Evolutionary conservation across 2,113 vertebrate genomes (phyloP), one percentile per base, ranked within the genome.

Genomic region (Tyrannus savana): DNA sequence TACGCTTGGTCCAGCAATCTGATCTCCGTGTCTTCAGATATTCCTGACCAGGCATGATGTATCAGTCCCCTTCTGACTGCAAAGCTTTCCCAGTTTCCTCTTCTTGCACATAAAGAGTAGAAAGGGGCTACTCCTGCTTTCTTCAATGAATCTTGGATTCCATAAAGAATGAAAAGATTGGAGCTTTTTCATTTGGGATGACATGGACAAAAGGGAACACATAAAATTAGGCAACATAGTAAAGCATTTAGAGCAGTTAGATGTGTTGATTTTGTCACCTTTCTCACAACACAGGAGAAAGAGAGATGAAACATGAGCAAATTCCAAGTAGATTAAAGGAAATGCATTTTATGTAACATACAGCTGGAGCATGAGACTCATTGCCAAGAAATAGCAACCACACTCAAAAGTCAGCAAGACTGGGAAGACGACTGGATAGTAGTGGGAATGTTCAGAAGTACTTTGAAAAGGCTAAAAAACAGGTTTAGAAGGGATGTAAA

Each of bases 311-410:
- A 93, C 71, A 91, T 4, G 79, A 90, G 25, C 15, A 50, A 93
- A 90, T 87, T 81, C 52, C 76, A 97, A 84, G 73, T 2, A 87
- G 74, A 90, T 73, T 58, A 90, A 93, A 94, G 68, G 86, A 93
- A 90, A 87, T 59, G 14, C 19, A 55, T 59, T 94, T 95, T 90
- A 55, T 69, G 63, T 82, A 24, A 68, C 17, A 9, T 84, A 89
- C 69, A 87, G 84, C 89, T 96, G 84, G 62, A 90, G 6, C 52
- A 31, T 60, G n/a, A 83, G 49, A 58, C 44, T 89, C 44, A 14
- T 62, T 94, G 88, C 86, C 83, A 86, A 86, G 30, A 92, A 79
- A 28, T 21, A 58, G 27, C 63, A 74, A 18, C 27, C 19, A 47
- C 56, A n/a, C 47, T 92, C 31, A 47, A 73, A 56, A 93, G 24